Percentiles rank a stretch among this genome's conserved stretches.
phyloP scores from a whole-genome alignment of 2,888 invertebrate species.

The Cataglyphis altisquamis region DNA sequence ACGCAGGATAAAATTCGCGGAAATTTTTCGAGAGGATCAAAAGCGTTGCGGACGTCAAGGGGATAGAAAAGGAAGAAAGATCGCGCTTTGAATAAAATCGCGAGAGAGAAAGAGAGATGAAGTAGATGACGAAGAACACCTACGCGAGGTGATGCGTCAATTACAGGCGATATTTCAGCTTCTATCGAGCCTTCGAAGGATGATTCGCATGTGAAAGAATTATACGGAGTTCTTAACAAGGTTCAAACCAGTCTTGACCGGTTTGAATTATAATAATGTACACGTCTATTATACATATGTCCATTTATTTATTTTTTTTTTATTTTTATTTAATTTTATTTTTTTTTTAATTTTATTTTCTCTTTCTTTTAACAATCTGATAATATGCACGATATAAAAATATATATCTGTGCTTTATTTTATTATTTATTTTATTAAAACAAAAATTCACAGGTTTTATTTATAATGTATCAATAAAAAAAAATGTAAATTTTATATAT shows the following conservation, averaged over 20 bases:
- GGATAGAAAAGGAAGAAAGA: slow-evolving; percentile 60
- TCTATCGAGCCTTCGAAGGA: background rate
- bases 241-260: slow-evolving; percentile 58
- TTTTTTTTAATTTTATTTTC: no score
- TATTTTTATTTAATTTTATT: no score
- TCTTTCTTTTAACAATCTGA: no score
- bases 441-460: background rate
- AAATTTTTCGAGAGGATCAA: slow-evolving; percentile 24
- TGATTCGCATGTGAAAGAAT: background rate
- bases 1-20: background rate
- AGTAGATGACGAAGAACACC: slow-evolving; percentile 46
- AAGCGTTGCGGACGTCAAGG: background rate
- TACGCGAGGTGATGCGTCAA: slow-evolving; percentile 72
- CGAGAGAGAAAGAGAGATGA: slow-evolving; percentile 13
- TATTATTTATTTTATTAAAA: background rate
- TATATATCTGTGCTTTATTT: no score
- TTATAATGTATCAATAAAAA: background rate
- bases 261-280: slow-evolving; percentile 11
- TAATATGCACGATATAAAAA: no score
- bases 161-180: slow-evolving; percentile 57
- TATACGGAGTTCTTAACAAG: slow-evolving; percentile 67
- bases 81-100: slow-evolving; percentile 74
- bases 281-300: background rate
- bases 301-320: background rate
- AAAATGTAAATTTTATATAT: background rate